phyloP scores from a whole-genome alignment of 2,888 invertebrate genomes.

The Tineola bisselliella region DNA sequence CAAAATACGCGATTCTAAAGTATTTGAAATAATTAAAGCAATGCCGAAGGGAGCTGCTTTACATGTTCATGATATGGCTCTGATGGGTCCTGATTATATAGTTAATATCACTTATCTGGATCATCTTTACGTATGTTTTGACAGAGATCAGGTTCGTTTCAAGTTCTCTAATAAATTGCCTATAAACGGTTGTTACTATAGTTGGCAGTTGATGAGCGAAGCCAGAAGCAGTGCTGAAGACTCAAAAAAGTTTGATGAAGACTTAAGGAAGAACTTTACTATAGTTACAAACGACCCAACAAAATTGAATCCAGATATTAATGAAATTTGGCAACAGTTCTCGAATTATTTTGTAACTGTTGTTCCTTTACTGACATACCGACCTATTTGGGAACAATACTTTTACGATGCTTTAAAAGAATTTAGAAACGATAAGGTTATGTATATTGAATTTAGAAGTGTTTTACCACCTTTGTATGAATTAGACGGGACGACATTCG shows the following conservation, averaged over 20 bases:
- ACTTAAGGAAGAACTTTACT: constrained; percentile 63
- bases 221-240: constrained; percentile 45
- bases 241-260: constrained; percentile 53
- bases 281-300: constrained; percentile 61
- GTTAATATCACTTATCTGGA: constrained; percentile 71
- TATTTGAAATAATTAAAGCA: constrained; percentile 71
- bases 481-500: constrained; percentile 68
- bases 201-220: constrained; percentile 59
- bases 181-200: constrained; percentile 24
- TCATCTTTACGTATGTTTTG: constrained; percentile 66
- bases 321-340: constrained; percentile 70
- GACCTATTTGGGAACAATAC: constrained; percentile 73
- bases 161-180: constrained; percentile 37
- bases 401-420: constrained; percentile 71
- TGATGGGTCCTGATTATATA: constrained; percentile 70
- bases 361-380: constrained; percentile 65
- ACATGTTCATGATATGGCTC: constrained; percentile 75
- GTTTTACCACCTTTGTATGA: constrained; percentile 72
- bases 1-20: constrained; percentile 68
- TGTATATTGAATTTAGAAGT: constrained; percentile 77
- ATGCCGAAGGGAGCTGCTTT: constrained; percentile 82
- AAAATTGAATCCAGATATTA: constrained; percentile 54
- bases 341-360: constrained; percentile 63
- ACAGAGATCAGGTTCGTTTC: constrained; percentile 23
- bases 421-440: constrained; percentile 73